A percentile compares a stretch with the other conserved stretches of the same genome.
Evolutionary conservation across 1,140 invertebrate species (phyloP).

Genomic region (Eupristina koningsbergeri): DNA sequence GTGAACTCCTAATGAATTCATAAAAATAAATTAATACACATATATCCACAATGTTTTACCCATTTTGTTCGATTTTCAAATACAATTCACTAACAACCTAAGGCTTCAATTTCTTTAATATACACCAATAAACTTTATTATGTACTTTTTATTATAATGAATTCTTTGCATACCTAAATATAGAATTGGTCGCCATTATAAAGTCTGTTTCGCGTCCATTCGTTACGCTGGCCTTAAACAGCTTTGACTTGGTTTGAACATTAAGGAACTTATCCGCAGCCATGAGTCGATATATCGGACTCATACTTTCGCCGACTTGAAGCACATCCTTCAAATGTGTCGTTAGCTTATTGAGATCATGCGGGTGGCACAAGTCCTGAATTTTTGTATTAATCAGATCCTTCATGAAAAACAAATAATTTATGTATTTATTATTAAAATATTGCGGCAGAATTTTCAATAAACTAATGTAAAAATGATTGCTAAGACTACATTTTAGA

Average conservation of each 20-base stretch:
- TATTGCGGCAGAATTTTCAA: neutral
- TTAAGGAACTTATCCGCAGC: conserved; percentile 84
- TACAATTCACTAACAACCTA: no score
- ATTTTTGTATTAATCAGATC: conserved; percentile 79
- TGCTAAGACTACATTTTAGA: neutral
- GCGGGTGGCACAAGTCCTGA: conserved; percentile 85
- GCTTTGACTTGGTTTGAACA: conserved; percentile 90
- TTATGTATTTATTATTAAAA: neutral
- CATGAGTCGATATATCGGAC: conserved; percentile 84
- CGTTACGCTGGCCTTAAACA: conserved; percentile 82
- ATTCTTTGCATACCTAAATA: conserved; percentile 78
- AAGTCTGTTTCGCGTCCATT: conserved; percentile 83
- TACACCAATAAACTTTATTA: no score
- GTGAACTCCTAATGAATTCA: no score
- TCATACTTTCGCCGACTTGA: conserved; percentile 79
- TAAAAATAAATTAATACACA: no score
- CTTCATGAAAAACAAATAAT: conserved; percentile 60
- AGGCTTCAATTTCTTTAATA: no score
- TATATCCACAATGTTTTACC: no score
- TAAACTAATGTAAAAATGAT: neutral
- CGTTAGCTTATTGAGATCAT: conserved; percentile 81
- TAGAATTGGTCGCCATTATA: conserved; percentile 92
- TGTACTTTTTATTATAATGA: no score
- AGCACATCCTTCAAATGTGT: conserved; percentile 85
- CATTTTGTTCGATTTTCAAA: no score